Evolutionary conservation across 2,888 invertebrate genomes (phyloP).

Genomic region (Bimastos eiseni): DNA sequence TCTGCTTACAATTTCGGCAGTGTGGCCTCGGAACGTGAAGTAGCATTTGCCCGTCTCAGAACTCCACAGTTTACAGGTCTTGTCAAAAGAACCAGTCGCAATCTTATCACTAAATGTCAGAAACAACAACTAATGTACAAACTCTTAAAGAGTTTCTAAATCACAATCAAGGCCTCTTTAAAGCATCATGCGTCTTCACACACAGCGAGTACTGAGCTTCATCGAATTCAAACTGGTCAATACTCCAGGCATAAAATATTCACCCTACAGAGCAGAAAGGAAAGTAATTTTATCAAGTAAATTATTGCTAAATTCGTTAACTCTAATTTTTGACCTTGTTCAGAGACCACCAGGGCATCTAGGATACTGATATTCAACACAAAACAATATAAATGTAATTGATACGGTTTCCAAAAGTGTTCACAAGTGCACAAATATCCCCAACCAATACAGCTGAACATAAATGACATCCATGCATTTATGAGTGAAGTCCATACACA

Average conservation of each 20-base stretch:
- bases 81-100: slow-evolving; percentile 63
- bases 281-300: too few species aligned
- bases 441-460: too few species aligned
- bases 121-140: neutral
- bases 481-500: too few species aligned
- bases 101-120: slow-evolving; percentile 60
- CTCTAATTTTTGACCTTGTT: neutral
- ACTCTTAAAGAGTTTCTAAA: neutral
- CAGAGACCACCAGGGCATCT: neutral
- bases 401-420: too few species aligned
- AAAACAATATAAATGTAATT: too few species aligned
- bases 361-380: neutral
- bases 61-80: slow-evolving; percentile 62
- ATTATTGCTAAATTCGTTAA: too few species aligned
- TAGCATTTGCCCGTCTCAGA: slow-evolving; percentile 61
- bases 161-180: neutral
- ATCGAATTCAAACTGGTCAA: too few species aligned
- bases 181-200: neutral
- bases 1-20: slow-evolving; percentile 62
- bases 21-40: slow-evolving; percentile 62
- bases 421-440: too few species aligned
- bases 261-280: too few species aligned
- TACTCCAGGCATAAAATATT: too few species aligned
- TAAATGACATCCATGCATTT: too few species aligned
- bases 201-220: too few species aligned